phyloP scores from a whole-genome alignment of 2,797 vertebrate species.

The Chaetodon trifasciatus region DNA sequence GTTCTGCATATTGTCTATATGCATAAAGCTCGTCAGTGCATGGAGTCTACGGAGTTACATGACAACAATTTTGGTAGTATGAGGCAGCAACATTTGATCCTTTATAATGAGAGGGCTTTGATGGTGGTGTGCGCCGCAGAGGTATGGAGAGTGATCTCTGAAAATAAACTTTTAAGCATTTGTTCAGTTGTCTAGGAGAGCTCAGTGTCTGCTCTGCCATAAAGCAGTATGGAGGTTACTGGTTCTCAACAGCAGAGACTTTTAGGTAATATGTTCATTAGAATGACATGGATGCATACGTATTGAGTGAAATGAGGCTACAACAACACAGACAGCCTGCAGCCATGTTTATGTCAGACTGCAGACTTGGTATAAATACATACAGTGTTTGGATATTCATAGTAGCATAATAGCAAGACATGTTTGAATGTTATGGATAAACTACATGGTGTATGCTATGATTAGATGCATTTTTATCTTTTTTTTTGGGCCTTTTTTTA shows the following conservation, averaged over 20 bases:
- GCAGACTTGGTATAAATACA: conserved; percentile 53
- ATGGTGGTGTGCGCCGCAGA: conserved; percentile 32
- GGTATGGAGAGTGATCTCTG: conserved; percentile 11
- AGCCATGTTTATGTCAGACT: conserved; percentile 43
- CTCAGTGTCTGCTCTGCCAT: not conserved
- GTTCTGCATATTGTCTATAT: conserved; percentile 73
- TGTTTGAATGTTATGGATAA: conserved; percentile 53
- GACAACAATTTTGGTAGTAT: conserved; percentile 50
- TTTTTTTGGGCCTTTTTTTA: conserved; percentile 11
- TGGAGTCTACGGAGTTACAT: conserved; percentile 59
- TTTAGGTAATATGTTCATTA: conserved; percentile 23
- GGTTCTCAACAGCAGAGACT: conserved; percentile 22
- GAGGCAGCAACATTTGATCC: conserved; percentile 51
- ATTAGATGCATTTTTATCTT: conserved; percentile 44
- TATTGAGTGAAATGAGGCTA: conserved; percentile 45
- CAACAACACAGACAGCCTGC: conserved; percentile 46
- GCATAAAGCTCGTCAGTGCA: conserved; percentile 74
- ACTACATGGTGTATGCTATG: conserved; percentile 34
- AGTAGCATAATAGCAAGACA: conserved; percentile 54
- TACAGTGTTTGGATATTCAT: conserved; percentile 51
- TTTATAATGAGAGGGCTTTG: conserved; percentile 37
- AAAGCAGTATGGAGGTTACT: conserved; percentile 5
- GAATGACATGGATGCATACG: conserved; percentile 45
- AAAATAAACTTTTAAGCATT: conserved; percentile 34
- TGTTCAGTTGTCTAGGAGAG: conserved; percentile 9